Conservation (phyloP, 2,113 vertebrate species). For the Melanotaenia duboulayi region DNA sequence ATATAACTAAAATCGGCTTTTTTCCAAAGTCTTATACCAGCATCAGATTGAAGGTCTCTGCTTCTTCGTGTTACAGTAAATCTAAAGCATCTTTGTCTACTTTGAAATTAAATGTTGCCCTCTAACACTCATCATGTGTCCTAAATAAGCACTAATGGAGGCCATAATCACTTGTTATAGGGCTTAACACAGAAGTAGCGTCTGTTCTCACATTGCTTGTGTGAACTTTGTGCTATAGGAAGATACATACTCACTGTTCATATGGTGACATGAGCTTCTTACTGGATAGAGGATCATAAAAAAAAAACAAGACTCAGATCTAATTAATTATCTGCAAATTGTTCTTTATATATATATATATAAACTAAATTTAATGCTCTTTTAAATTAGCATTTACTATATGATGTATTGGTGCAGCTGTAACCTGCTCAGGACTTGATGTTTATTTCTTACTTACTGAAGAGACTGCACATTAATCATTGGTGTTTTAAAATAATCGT, state of each 20-base stretch:
- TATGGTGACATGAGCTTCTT: conserved; percentile 29
- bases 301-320: not conserved
- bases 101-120: conserved; percentile 34
- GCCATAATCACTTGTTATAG: conserved; percentile 4
- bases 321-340: not conserved
- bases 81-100: conserved; percentile 6
- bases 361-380: no score
- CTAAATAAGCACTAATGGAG: conserved; percentile 12
- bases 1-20: not conserved
- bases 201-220: conserved; percentile 17
- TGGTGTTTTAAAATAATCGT: conserved; percentile 4
- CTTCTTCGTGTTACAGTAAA: conserved; percentile 22
- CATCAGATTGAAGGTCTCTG: not conserved
- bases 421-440: not conserved
- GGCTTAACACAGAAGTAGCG: conserved; percentile 34
- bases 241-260: conserved; percentile 14
- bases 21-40: not conserved
- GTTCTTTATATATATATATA: no score
- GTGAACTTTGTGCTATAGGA: conserved; percentile 6
- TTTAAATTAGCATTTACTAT: no score
- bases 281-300: not conserved
- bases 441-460: not conserved
- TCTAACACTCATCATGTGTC: conserved; percentile 44
- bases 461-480: conserved; percentile 3
- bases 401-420: not conserved